Conservation (phyloP, 1,140 invertebrate species). For the Caligus rogercresseyi region DNA sequence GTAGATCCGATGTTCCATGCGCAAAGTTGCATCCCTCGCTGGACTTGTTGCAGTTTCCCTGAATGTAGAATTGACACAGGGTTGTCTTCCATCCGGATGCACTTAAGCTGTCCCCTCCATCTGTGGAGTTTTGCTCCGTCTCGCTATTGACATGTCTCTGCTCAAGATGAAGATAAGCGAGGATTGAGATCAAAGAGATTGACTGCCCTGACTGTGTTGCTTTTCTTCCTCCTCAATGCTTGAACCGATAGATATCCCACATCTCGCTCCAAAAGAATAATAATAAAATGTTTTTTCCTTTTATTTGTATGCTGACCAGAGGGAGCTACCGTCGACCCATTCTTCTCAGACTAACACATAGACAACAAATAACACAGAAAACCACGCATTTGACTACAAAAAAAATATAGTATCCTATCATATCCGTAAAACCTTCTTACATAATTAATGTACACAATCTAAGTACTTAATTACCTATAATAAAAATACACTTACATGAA, state of each 20-base stretch:
- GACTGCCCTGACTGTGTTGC: neutral
- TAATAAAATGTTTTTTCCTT: neutral
- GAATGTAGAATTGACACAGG: conserved; percentile 14
- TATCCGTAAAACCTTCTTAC: too few relatives aligned
- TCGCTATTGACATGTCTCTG: neutral
- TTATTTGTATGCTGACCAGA: neutral
- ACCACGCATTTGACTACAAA: too few relatives aligned
- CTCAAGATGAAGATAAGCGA: too few relatives aligned
- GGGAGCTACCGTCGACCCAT: too few relatives aligned
- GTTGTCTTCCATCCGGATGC: conserved; percentile 2
- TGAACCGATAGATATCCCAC: neutral
- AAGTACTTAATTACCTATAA: too few relatives aligned
- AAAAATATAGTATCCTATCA: too few relatives aligned
- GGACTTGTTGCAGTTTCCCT: conserved; percentile 8
- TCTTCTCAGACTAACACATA: too few relatives aligned
- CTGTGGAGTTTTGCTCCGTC: neutral
- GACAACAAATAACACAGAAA: too few relatives aligned
- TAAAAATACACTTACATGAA: too few relatives aligned
- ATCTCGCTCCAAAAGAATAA: neutral
- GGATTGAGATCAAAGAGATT: too few relatives aligned
- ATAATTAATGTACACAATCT: too few relatives aligned
- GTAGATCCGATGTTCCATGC: conserved; percentile 3
- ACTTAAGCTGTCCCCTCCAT: neutral
- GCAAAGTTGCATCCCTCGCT: neutral
- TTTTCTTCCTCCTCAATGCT: neutral